A percentile compares a stretch with the other conserved stretches of the same genome.
Evolutionary conservation across 2,113 vertebrate species (phyloP).

Genomic region (Urocynchramus pylzowi): DNA sequence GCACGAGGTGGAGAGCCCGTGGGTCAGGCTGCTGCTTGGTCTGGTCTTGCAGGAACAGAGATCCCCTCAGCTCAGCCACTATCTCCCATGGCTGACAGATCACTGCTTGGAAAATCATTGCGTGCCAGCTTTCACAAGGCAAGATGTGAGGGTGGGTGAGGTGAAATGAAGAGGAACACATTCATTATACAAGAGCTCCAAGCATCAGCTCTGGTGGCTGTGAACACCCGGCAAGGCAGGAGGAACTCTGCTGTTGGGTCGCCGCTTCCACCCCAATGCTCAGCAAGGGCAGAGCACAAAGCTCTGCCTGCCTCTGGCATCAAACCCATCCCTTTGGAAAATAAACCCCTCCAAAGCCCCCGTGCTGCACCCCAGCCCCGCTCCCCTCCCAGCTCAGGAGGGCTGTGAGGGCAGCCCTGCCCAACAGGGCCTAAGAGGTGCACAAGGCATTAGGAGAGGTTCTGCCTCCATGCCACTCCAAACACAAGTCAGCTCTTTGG

Average conservation of each 20-base stretch:
- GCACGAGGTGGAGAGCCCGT: not conserved
- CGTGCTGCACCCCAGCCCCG: not conserved
- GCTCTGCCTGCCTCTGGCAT: not conserved
- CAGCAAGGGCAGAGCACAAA: not conserved
- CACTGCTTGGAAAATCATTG: not conserved
- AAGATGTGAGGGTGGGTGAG: not conserved
- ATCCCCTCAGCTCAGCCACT: not conserved
- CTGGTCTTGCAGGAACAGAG: not conserved
- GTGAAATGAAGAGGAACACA: not conserved
- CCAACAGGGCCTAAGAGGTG: fast-evolving
- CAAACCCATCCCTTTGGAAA: not conserved
- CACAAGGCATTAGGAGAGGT: not conserved
- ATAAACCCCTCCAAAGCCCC: not conserved
- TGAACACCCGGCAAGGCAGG: not conserved
- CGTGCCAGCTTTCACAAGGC: not conserved
- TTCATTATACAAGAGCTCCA: not conserved
- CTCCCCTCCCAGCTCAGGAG: not conserved
- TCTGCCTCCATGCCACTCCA: not conserved
- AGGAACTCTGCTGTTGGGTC: fast-evolving
- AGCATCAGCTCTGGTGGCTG: not conserved
- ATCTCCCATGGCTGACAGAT: not conserved
- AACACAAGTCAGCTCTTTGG: not conserved
- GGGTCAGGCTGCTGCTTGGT: not conserved
- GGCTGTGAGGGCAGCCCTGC: not conserved
- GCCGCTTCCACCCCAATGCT: not conserved